These are phyloP conservation scores for Cebus imitator DNA, from an alignment of 2,113 vertebrate genomes.

Conservation along the genomic window DNA sequence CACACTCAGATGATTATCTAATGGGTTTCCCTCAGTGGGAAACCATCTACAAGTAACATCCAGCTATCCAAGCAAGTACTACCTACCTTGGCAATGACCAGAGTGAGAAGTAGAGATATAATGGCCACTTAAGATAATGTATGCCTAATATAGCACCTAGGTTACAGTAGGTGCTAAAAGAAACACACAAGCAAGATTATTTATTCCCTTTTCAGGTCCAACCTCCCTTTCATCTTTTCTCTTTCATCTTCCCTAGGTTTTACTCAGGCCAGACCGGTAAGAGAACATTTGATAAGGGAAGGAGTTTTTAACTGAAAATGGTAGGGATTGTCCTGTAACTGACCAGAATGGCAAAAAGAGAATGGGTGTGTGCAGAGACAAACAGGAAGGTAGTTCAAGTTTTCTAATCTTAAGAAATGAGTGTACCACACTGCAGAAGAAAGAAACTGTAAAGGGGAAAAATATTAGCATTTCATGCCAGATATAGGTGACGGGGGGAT, in stretches of 20 bases:
- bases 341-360: background rate
- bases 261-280: background rate
- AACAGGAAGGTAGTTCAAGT: background rate
- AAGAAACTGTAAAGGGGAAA: background rate
- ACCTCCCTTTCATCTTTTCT: background rate
- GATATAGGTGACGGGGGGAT: no score
- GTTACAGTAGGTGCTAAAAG: background rate
- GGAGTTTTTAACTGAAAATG: background rate
- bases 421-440: background rate
- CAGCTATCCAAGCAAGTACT: background rate
- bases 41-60: background rate
- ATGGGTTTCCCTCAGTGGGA: background rate
- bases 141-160: background rate
- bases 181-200: background rate
- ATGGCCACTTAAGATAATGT: background rate
- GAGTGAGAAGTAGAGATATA: background rate
- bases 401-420: background rate
- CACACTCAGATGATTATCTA: background rate
- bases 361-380: background rate
- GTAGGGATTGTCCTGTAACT: background rate
- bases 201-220: background rate
- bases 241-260: background rate
- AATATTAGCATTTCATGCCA: background rate
- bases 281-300: background rate
- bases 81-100: background rate